These are phyloP conservation scores for Wasmannia auropunctata DNA, from an alignment of 1,140 invertebrate species.

Conservation along the genomic window DNA sequence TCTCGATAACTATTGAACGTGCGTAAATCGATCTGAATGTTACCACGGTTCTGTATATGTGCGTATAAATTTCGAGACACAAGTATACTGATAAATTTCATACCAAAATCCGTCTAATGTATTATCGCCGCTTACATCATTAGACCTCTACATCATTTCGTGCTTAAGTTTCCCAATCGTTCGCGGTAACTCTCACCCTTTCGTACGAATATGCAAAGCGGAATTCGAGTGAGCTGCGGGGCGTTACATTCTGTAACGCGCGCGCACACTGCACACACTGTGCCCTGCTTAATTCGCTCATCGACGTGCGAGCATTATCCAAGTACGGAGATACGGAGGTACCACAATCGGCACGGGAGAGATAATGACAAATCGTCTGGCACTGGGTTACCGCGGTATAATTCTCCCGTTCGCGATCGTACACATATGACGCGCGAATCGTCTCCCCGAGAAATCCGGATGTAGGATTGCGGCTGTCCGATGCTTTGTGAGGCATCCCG, in stretches of 20 bases:
- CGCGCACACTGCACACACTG: neutral
- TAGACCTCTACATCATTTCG: conserved; percentile 37
- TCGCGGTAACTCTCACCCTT: conserved; percentile 20
- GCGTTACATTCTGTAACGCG: conserved; percentile 52
- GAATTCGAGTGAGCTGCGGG: neutral
- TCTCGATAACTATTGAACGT: conserved; percentile 11
- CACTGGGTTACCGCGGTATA: conserved; percentile 53
- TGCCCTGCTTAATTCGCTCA: conserved; percentile 64
- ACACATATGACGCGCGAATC: conserved; percentile 57
- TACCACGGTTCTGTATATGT: neutral
- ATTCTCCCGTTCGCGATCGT: conserved; percentile 59
- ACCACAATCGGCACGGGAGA: conserved; percentile 59
- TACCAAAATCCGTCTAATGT: conserved; percentile 25
- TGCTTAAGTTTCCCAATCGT: conserved; percentile 4
- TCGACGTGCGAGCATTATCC: conserved; percentile 58
- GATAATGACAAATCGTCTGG: conserved; percentile 70
- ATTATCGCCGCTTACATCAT: conserved; percentile 23
- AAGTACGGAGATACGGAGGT: conserved; percentile 32
- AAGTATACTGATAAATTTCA: conserved; percentile 20
- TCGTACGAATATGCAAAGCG: conserved; percentile 45
- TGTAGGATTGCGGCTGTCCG: conserved; percentile 62
- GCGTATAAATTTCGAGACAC: neutral
- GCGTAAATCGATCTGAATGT: neutral
- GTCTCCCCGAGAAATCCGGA: conserved; percentile 61
- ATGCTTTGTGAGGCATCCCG: conserved; percentile 65